Conservation (phyloP, 2,888 invertebrate genomes). For the Aspidiotus destructor region DNA sequence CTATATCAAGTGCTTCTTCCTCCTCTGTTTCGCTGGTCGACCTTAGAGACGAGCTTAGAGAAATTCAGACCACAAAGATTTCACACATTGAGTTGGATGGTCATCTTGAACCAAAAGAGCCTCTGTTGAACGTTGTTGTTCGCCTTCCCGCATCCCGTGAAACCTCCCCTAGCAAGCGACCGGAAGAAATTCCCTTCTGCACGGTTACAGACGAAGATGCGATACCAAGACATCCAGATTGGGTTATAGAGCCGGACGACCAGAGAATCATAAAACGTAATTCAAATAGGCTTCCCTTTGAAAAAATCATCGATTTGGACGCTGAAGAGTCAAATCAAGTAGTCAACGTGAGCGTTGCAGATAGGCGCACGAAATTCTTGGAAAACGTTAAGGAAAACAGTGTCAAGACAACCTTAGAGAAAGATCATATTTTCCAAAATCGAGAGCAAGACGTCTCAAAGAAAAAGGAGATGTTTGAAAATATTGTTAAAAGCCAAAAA, state of each 20-base stretch:
- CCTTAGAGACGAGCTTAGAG: background rate
- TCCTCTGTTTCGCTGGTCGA: background rate
- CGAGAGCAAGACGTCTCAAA: slow-evolving; percentile 39
- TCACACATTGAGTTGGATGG: background rate
- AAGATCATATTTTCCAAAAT: slow-evolving; percentile 20
- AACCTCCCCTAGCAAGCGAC: slow-evolving; percentile 59
- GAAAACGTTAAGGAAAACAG: slow-evolving; percentile 41
- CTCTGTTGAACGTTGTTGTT: background rate
- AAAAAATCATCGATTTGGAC: slow-evolving; percentile 37
- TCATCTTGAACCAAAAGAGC: background rate
- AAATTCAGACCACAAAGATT: background rate
- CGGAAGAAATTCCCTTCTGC: slow-evolving; percentile 52
- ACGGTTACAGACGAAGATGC: slow-evolving; percentile 48
- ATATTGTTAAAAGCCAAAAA: slow-evolving; percentile 44
- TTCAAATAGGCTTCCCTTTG: slow-evolving; percentile 7
- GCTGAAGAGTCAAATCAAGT: slow-evolving; percentile 34
- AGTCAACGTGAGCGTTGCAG: slow-evolving; percentile 46
- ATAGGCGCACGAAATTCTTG: slow-evolving; percentile 49
- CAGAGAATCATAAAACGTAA: slow-evolving; percentile 33
- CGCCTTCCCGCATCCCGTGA: slow-evolving; percentile 55
- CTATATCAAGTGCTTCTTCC: background rate
- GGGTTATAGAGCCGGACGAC: slow-evolving; percentile 65
- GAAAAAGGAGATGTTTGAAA: slow-evolving; percentile 62
- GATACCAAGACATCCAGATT: slow-evolving; percentile 55
- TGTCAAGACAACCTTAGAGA: slow-evolving; percentile 36